Evolutionary conservation across 2,888 invertebrate genomes (phyloP), one percentile per base, ranked within the genome.

Genomic region (Perithous albicinctus): DNA sequence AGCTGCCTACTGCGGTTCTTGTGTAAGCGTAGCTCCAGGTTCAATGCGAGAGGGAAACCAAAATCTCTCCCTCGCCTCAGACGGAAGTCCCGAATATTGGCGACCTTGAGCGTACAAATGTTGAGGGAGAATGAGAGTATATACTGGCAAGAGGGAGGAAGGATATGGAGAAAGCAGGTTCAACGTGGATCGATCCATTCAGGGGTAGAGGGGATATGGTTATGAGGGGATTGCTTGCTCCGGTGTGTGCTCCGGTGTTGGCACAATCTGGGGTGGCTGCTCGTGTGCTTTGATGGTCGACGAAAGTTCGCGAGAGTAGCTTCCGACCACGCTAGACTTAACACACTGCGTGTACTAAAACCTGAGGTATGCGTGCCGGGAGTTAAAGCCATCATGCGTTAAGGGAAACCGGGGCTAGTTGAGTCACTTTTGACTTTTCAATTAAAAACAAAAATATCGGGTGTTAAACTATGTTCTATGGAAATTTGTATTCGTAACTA

Each of bases 161-260:
- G 56, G 51, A 23, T 51, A 51, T 10, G 23, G 23, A 29, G 56
- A 61, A 35, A 35, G 59, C 59, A 20, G 10, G 59, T 61, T 32
- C 26, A 61, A 35, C 59, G 10, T 35, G 56, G 81, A 84, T 86
- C 86, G 86, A 86, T 86, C 64, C 73, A 72, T 54, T 6, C 32
- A 29, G 29, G 54, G n/a, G 54, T 6, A 56, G 29, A n/a, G n/a
- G 32, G 46, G 23, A 32, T 29, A 32, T 64, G 35, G 15, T 43
- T 67, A 67, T 46, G 35, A 56, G 43, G 59, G 46, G 54, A n/a
- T 7, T 26, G 15, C 54, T 56, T 2, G 20, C 51, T 51, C 10
- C 3, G 51, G 23, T 29, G 29, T 54, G n/a, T n/a, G n/a, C n/a
- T n/a, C n/a, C 12, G 54, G 26, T 26, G 26, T 26, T 26, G 26